These are phyloP conservation scores for Samia ricini DNA, from an alignment of 1,140 invertebrate genomes.

Conservation along the genomic window DNA sequence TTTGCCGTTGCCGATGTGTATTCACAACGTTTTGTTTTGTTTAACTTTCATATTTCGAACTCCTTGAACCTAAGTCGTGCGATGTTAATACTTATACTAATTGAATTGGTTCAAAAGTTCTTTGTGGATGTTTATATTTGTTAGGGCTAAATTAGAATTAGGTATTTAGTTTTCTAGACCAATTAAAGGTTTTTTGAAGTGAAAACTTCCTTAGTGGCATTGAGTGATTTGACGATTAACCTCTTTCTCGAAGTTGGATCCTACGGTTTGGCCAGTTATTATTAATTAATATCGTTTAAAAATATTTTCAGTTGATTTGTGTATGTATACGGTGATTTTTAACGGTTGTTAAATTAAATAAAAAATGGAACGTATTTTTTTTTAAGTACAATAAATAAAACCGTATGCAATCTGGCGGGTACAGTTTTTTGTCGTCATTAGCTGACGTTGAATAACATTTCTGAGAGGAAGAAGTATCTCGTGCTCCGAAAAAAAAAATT, in stretches of 20 bases:
- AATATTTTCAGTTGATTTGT: conserved; percentile 22
- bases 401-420: conserved; percentile 38
- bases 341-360: conserved; percentile 13
- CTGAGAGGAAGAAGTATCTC: conserved; percentile 49
- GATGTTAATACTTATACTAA: conserved; percentile 63
- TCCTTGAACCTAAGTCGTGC: conserved; percentile 49
- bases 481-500: conserved; percentile 69
- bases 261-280: no score
- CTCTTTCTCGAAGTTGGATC: no score
- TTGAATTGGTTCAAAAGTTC: conserved; percentile 59
- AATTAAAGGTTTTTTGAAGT: conserved; percentile 14
- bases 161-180: no score
- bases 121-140: conserved; percentile 38
- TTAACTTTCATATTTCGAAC: conserved; percentile 72
- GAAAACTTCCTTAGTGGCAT: no score
- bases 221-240: no score
- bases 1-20: conserved; percentile 69
- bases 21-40: conserved; percentile 68
- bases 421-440: conserved; percentile 75
- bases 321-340: conserved; percentile 17
- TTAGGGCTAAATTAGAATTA: conserved; percentile 35
- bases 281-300: no score
- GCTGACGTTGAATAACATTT: conserved; percentile 68
- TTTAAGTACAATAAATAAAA: conserved; percentile 5
- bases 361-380: conserved; percentile 19